These are phyloP conservation scores for Eubucco bourcierii DNA, from an alignment of 2,113 vertebrate genomes.

Conservation along the genomic window DNA sequence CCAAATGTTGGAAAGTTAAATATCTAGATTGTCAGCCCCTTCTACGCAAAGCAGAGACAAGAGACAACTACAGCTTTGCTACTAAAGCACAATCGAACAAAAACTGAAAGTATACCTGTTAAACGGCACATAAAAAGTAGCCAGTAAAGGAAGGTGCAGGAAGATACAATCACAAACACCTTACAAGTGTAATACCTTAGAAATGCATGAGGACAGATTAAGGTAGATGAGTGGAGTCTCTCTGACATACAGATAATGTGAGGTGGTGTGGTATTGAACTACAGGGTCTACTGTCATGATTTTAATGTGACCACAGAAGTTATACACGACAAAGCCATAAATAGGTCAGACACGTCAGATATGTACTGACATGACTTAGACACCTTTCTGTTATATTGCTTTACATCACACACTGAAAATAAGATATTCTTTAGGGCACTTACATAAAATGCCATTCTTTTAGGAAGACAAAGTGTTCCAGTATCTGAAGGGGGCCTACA, in stretches of 20 bases:
- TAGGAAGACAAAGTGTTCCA: neutral
- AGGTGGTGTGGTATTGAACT: neutral
- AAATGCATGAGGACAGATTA: neutral
- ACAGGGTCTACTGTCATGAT: neutral
- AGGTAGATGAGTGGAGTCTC: neutral
- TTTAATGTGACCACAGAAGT: neutral
- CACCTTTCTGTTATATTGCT: neutral
- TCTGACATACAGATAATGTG: neutral
- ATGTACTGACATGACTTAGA: neutral
- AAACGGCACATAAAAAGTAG: neutral
- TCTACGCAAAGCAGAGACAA: constrained; percentile 8
- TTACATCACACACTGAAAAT: neutral
- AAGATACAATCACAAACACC: too few relatives aligned
- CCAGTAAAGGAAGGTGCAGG: too few relatives aligned
- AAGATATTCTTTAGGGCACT: neutral
- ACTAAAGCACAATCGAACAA: neutral
- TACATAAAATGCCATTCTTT: neutral
- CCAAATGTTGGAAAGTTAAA: constrained; percentile 3
- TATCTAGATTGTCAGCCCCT: neutral
- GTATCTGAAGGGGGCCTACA: too few relatives aligned
- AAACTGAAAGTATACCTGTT: neutral
- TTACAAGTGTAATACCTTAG: neutral
- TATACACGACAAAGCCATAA: neutral
- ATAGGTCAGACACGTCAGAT: neutral
- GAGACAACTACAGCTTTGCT: neutral